Evolutionary conservation across 2,797 vertebrate species (phyloP).

Genomic region (Tragopan temminckii): DNA sequence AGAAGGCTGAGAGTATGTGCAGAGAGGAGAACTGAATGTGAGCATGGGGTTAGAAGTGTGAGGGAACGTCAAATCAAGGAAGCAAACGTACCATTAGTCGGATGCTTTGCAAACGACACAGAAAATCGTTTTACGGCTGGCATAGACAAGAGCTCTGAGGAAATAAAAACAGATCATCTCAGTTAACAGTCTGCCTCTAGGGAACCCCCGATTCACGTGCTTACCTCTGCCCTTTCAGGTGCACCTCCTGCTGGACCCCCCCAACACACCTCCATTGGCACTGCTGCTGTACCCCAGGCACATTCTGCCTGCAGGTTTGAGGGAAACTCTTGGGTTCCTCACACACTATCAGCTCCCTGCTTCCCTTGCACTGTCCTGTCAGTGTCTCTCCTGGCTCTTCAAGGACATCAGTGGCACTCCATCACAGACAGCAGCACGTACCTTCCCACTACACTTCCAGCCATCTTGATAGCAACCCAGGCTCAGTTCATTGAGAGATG

Average conservation of each 20-base stretch:
- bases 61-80: conserved; percentile 91
- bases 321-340: neutral
- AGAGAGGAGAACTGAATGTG: conserved; percentile 81
- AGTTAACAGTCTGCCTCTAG: conserved; percentile 82
- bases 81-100: conserved; percentile 99
- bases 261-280: neutral
- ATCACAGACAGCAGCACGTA: neutral
- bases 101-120: conserved; percentile 99
- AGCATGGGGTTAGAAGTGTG: conserved; percentile 83
- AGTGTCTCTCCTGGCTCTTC: neutral
- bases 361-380: neutral
- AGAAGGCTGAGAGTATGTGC: conserved; percentile 58
- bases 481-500: neutral
- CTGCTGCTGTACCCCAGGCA: neutral
- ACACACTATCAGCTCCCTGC: neutral
- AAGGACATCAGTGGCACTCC: neutral
- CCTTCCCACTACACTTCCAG: neutral
- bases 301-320: neutral
- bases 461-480: neutral
- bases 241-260: neutral
- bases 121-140: conserved; percentile 99
- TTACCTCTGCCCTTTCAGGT: neutral
- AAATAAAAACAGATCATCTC: conserved; percentile 94
- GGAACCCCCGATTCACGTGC: neutral
- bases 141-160: conserved; percentile 99